These are phyloP conservation scores for Pseudochirops cupreus DNA, from an alignment of 2,797 vertebrate genomes.

Conservation along the genomic window DNA sequence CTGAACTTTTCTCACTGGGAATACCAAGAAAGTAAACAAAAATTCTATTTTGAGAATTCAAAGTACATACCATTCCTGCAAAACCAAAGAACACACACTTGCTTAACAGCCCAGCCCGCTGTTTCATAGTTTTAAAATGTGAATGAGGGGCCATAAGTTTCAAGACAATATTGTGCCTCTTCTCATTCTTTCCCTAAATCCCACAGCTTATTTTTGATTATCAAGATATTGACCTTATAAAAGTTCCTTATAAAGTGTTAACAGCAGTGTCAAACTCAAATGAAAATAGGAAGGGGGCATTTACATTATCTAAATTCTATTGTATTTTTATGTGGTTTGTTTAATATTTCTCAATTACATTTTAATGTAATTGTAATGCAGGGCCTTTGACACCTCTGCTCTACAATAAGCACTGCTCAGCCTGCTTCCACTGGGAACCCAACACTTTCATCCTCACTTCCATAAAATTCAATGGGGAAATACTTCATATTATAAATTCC, in stretches of 20 bases:
- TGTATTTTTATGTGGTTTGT: neutral
- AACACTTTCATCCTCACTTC: slow-evolving; percentile 34
- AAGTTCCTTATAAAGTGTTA: neutral
- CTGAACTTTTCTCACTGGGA: slow-evolving; percentile 59
- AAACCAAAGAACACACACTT: slow-evolving; percentile 64
- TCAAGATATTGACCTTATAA: slow-evolving; percentile 40
- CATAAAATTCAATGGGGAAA: slow-evolving; percentile 36
- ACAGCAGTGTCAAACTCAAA: neutral
- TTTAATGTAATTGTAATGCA: neutral
- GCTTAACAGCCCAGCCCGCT: slow-evolving; percentile 52
- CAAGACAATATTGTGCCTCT: neutral
- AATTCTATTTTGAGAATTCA: slow-evolving; percentile 78
- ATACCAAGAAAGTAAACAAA: slow-evolving; percentile 76
- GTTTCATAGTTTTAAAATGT: slow-evolving; percentile 70
- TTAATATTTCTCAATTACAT: neutral
- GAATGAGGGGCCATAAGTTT: slow-evolving; percentile 45
- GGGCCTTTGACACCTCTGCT: neutral
- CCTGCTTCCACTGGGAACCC: neutral
- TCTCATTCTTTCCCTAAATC: slow-evolving; percentile 7
- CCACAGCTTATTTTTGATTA: neutral
- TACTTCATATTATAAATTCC: slow-evolving; percentile 34
- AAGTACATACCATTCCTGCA: slow-evolving; percentile 79
- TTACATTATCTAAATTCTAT: neutral
- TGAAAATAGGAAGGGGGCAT: neutral
- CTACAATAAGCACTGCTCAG: neutral